Percentiles rank a stretch among this genome's conserved stretches.
Conservation (phyloP, 2,888 invertebrate species). For the Amblyteles armatorius region DNA sequence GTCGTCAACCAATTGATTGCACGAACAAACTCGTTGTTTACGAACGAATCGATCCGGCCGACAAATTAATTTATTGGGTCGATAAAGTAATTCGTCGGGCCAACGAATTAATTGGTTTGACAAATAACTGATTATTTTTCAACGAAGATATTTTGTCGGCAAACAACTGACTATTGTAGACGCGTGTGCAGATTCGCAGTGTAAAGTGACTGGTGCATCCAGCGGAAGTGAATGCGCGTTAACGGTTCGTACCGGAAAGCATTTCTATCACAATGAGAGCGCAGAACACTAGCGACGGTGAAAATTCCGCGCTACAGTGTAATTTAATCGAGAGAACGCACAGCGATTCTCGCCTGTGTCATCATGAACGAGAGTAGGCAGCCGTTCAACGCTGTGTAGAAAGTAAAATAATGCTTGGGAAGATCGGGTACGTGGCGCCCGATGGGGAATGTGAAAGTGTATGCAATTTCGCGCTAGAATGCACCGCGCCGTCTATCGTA, state of each 20-base stretch:
- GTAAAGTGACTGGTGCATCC: background rate
- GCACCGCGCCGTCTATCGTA: conserved; percentile 46
- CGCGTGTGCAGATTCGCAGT: too few species aligned
- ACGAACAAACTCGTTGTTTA: background rate
- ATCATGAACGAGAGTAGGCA: conserved; percentile 9
- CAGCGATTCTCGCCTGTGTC: conserved; percentile 46
- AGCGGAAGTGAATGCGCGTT: conserved; percentile 49
- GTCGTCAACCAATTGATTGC: background rate
- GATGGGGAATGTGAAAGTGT: conserved; percentile 57
- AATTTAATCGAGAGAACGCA: conserved; percentile 53
- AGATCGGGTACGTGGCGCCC: conserved; percentile 14
- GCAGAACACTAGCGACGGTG: background rate
- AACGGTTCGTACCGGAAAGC: conserved; percentile 36
- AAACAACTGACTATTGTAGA: too few species aligned
- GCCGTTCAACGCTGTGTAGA: conserved; percentile 23
- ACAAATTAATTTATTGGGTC: background rate
- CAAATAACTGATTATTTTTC: too few species aligned
- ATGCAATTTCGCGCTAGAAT: conserved; percentile 63
- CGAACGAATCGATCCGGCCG: background rate
- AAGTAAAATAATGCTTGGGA: conserved; percentile 56
- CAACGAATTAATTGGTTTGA: too few species aligned
- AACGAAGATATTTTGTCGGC: too few species aligned
- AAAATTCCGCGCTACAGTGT: conserved; percentile 35
- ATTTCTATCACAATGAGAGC: conserved; percentile 1
- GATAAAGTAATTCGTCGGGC: too few species aligned